Conservation (phyloP, 92 coral and sea anemone species). For the Meandrina meandrites region DNA sequence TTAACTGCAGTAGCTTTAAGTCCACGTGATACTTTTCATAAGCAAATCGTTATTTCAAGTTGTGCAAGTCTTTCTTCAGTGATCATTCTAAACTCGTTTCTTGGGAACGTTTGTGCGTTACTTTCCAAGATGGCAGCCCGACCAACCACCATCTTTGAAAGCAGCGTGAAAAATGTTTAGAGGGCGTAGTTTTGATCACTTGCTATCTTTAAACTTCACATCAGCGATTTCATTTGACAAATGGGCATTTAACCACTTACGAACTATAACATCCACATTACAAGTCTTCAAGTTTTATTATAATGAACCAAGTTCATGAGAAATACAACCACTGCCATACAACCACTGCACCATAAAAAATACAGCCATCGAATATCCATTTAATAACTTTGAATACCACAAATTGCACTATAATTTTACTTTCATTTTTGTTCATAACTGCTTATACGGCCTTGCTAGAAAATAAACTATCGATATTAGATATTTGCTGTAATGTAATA, state of each 20-base stretch:
- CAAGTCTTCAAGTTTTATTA: not conserved
- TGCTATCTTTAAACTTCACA: too few relatives aligned
- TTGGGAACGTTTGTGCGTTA: not conserved
- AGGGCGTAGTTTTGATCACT: too few relatives aligned
- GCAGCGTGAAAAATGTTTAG: too few relatives aligned
- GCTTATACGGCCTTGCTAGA: not conserved
- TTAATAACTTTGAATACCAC: not conserved
- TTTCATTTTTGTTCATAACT: not conserved
- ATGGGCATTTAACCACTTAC: not conserved
- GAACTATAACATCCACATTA: not conserved
- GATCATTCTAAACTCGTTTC: not conserved
- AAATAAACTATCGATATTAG: not conserved
- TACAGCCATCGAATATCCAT: not conserved
- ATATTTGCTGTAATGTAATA: not conserved
- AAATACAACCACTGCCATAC: not conserved
- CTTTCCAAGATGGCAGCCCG: not conserved
- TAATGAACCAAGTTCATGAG: not conserved
- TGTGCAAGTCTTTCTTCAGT: not conserved
- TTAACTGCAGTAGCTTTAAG: not conserved
- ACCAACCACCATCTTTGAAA: not conserved
- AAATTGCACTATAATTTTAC: not conserved
- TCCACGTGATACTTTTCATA: too few relatives aligned
- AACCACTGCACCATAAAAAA: not conserved
- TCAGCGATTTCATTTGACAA: not conserved
- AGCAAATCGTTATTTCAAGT: not conserved